Percentiles rank a stretch among this genome's conserved stretches.
phyloP scores from a whole-genome alignment of 2,888 invertebrate genomes.

The Pegoplata infirma region DNA sequence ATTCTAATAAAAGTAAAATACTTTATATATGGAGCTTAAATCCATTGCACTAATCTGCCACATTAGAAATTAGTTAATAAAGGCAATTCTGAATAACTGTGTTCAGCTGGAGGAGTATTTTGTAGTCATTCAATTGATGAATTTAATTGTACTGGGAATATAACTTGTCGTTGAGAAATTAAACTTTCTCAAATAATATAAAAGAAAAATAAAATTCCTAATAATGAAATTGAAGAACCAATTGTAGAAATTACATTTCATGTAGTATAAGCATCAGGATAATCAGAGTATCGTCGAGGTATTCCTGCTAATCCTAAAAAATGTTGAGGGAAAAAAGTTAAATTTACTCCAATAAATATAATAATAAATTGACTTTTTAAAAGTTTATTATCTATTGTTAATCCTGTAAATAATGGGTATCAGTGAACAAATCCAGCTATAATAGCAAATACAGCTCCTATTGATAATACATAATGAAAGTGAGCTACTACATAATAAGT shows the following conservation, averaged over 20 bases:
- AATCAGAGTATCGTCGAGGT: constrained; percentile 88
- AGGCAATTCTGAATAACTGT: constrained; percentile 81
- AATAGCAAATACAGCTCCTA: constrained; percentile 89
- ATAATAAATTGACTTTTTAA: constrained; percentile 85
- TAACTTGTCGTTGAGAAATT: constrained; percentile 79
- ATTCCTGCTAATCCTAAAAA: constrained; percentile 85
- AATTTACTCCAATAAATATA: constrained; percentile 88
- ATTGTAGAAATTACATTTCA: constrained; percentile 85
- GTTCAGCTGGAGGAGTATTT: constrained; percentile 81
- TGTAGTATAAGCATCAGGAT: constrained; percentile 82
- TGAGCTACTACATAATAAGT: constrained; percentile 92
- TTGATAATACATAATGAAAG: constrained; percentile 89
- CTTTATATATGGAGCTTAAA: constrained; percentile 85
- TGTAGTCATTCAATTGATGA: constrained; percentile 83
- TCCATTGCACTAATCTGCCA: constrained; percentile 82
- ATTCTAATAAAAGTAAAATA: constrained; percentile 81
- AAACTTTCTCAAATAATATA: constrained; percentile 83
- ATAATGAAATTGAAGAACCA: constrained; percentile 83
- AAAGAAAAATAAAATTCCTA: constrained; percentile 81
- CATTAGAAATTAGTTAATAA: constrained; percentile 82
- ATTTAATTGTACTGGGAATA: constrained; percentile 79
- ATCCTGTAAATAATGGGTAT: constrained; percentile 84
- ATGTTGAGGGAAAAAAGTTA: constrained; percentile 90
- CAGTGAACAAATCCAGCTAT: constrained; percentile 86
- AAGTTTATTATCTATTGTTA: constrained; percentile 80